Evolutionary conservation across 2,113 vertebrate species (phyloP).

Genomic region (Cyanoderma ruficeps): DNA sequence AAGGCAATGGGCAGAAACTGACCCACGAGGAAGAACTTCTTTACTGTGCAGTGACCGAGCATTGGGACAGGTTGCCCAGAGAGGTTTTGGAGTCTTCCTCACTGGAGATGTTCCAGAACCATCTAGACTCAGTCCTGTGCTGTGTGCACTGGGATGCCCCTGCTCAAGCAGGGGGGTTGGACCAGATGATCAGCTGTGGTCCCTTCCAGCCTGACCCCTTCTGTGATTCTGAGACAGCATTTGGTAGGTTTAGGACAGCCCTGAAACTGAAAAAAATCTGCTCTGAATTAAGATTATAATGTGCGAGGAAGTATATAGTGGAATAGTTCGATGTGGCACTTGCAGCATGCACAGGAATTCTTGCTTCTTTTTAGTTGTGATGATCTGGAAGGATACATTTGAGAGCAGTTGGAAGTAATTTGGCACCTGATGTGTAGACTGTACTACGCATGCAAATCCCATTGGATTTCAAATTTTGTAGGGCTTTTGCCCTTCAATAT

Average conservation of each 20-base stretch:
- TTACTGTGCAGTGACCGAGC: not conserved
- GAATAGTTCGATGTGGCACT: not conserved
- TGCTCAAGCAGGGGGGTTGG: not conserved
- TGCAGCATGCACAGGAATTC: not conserved
- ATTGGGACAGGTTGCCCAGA: not conserved
- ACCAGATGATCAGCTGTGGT: not conserved
- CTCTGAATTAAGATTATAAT: not conserved
- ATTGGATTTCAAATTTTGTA: not conserved
- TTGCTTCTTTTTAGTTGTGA: not conserved
- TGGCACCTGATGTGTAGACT: not conserved
- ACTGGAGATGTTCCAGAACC: not conserved
- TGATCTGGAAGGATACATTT: not conserved
- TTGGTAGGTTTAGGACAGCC: not conserved
- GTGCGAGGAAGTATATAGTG: not conserved
- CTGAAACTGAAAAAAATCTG: not conserved
- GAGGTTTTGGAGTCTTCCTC: not conserved
- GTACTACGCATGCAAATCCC: not conserved
- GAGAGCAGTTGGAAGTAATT: conserved; percentile 19
- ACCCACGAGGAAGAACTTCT: not conserved
- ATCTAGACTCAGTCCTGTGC: not conserved
- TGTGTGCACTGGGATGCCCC: not conserved
- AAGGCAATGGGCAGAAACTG: not conserved
- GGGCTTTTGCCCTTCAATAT: not conserved
- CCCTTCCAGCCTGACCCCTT: not conserved
- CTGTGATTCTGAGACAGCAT: not conserved